Conservation (phyloP, 2,888 invertebrate genomes). For the Cordylochernes scorpioides region DNA sequence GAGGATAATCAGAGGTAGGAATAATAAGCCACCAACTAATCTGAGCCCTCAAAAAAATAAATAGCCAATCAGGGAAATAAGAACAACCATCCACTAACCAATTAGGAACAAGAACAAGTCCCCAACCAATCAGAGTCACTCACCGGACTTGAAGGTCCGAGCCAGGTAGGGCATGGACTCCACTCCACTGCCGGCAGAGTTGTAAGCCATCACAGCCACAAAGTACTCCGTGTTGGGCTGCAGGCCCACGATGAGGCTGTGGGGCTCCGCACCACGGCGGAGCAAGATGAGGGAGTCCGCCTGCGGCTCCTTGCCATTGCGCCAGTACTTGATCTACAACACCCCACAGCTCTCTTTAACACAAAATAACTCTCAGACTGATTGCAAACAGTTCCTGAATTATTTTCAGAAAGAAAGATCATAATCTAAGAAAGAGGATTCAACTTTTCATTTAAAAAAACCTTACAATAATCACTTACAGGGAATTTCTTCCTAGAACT, state of each 20-base stretch:
- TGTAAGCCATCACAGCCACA: constrained; percentile 84
- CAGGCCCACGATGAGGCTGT: constrained; percentile 73
- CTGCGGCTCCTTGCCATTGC: constrained; percentile 36
- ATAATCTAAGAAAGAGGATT: no score
- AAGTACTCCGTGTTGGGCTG: constrained; percentile 74
- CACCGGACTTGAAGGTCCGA: constrained; percentile 21
- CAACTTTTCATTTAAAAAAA: no score
- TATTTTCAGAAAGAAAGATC: no score
- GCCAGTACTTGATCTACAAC: constrained; percentile 65
- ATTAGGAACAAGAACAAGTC: background rate
- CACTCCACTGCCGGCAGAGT: constrained; percentile 80
- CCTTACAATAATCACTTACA: no score
- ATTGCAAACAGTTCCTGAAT: no score
- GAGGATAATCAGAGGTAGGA: no score
- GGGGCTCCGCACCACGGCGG: constrained; percentile 50
- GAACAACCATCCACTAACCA: background rate
- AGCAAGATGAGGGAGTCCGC: constrained; percentile 22
- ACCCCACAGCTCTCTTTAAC: no score
- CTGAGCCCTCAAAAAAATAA: background rate
- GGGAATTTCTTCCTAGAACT: no score
- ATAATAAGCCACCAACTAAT: no score
- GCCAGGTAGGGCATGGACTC: constrained; percentile 62
- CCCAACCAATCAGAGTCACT: constrained; percentile 1
- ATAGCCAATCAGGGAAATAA: background rate
- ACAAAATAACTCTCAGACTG: no score